Evolutionary conservation across 2,797 vertebrate species (phyloP).

Genomic region (Tiaroga cobitis): DNA sequence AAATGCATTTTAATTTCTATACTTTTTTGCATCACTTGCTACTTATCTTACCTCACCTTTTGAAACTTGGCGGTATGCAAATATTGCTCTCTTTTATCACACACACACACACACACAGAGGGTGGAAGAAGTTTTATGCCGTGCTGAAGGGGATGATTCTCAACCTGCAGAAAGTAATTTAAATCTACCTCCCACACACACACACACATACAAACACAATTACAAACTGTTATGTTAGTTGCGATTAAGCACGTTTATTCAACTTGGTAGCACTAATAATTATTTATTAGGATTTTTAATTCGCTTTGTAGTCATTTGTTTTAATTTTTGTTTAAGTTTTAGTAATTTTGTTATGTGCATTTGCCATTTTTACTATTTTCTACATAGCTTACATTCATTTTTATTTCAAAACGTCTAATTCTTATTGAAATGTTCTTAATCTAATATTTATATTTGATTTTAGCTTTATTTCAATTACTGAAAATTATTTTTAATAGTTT

Average conservation of each 20-base stretch:
- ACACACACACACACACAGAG: conserved; percentile 67
- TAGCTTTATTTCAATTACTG: neutral
- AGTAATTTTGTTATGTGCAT: neutral
- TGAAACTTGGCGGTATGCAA: neutral
- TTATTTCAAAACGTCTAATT: neutral
- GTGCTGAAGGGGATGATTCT: conserved; percentile 96
- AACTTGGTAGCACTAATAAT: too few relatives aligned
- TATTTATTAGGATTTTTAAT: too few relatives aligned
- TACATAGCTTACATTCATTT: neutral
- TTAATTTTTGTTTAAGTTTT: neutral
- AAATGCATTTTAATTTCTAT: neutral
- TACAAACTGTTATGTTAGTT: too few relatives aligned
- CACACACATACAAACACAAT: too few relatives aligned
- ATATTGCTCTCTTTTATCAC: neutral
- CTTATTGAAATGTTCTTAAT: neutral
- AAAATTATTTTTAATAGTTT: neutral
- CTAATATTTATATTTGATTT: neutral
- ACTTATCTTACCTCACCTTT: neutral
- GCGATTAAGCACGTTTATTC: too few relatives aligned
- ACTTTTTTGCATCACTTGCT: neutral
- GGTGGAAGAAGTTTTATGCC: conserved; percentile 99
- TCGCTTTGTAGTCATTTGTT: too few relatives aligned
- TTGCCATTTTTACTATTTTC: neutral
- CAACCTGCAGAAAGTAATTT: conserved; percentile 93
- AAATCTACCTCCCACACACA: conserved; percentile 53